Conservation (phyloP, 2,888 invertebrate species). For the Amitus sp. region DNA sequence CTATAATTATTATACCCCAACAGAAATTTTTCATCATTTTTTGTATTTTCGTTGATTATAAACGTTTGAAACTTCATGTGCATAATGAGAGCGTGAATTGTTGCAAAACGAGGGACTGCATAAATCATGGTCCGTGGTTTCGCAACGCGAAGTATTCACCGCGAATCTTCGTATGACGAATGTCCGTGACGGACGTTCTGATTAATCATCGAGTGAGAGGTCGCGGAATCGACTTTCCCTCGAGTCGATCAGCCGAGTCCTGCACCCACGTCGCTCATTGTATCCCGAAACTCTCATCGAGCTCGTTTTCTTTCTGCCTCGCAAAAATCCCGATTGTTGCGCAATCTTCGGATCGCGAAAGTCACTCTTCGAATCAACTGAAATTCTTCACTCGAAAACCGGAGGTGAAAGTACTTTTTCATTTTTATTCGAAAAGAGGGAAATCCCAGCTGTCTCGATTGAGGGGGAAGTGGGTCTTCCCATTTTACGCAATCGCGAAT, state of each 20-base stretch:
- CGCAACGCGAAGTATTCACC: not conserved
- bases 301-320: not conserved
- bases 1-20: no score
- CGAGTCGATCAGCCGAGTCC: no score
- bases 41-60: no score
- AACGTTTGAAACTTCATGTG: no score
- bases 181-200: not conserved
- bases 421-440: not conserved
- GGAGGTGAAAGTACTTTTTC: not conserved
- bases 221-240: slow-evolving; percentile 3
- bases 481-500: no score
- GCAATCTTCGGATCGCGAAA: not conserved
- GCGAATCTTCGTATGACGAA: not conserved
- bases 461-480: no score
- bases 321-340: not conserved
- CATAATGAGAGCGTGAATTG: no score
- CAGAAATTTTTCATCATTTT: no score
- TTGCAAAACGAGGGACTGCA: not conserved
- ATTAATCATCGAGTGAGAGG: not conserved
- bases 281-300: no score
- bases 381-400: not conserved
- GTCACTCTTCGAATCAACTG: not conserved
- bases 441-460: no score
- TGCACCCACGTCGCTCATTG: no score
- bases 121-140: not conserved